phyloP scores from a whole-genome alignment of 1,140 invertebrate species.

The Pteromalus puparum region DNA sequence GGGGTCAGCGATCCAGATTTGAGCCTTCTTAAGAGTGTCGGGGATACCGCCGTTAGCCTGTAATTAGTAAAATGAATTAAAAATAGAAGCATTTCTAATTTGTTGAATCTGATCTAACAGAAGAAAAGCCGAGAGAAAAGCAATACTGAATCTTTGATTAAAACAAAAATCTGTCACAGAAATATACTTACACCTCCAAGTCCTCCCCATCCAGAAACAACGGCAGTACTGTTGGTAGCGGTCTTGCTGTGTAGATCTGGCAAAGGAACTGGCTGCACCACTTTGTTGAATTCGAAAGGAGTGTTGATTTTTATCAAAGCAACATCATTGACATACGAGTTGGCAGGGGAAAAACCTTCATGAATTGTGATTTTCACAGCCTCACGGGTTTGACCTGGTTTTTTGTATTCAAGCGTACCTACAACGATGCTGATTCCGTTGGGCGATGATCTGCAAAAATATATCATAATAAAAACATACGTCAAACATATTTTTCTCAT shows the following conservation, averaged over 20 bases:
- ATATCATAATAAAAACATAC: neutral
- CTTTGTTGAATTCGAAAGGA: neutral
- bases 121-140: too few species aligned
- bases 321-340: constrained; percentile 2
- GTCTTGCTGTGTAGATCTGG: neutral
- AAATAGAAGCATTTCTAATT: neutral
- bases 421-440: neutral
- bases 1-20: constrained; percentile 27
- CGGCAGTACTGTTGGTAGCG: neutral
- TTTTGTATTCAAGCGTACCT: neutral
- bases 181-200: constrained; percentile 22
- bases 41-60: neutral
- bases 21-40: neutral
- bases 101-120: too few species aligned
- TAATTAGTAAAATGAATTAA: neutral
- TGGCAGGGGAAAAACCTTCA: neutral
- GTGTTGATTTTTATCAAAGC: constrained; percentile 5
- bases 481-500: too few species aligned
- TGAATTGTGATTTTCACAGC: neutral
- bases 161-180: too few species aligned
- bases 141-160: too few species aligned
- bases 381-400: neutral
- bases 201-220: constrained; percentile 33
- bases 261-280: constrained; percentile 18
- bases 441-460: neutral